Conservation (phyloP, 2,888 invertebrate genomes). For the Yponomeuta plumbellus region DNA sequence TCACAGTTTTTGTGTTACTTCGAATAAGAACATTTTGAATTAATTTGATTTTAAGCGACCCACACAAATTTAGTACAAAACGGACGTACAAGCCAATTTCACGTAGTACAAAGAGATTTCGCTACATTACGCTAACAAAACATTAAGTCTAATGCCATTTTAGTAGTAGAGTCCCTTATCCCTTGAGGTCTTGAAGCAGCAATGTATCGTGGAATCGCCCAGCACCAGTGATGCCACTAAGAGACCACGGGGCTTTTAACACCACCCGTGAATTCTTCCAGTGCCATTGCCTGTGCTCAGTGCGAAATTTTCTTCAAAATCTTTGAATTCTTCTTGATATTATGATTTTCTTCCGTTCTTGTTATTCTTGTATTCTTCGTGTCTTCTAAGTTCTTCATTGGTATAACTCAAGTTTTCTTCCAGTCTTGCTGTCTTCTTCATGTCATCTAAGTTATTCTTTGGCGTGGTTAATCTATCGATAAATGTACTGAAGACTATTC, state of each 20-base stretch:
- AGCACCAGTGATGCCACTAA: constrained; percentile 82
- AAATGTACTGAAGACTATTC: too few relatives aligned
- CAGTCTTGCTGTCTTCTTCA: constrained; percentile 12
- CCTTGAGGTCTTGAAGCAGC: neutral
- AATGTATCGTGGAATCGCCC: constrained; percentile 44
- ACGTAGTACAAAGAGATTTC: too few relatives aligned
- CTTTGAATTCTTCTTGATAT: constrained; percentile 21
- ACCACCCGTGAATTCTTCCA: constrained; percentile 91
- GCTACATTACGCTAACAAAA: too few relatives aligned
- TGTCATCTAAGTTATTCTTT: constrained; percentile 5
- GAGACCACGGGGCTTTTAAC: constrained; percentile 80
- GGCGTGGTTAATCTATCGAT: too few relatives aligned
- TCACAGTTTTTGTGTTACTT: too few relatives aligned
- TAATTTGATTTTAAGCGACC: too few relatives aligned
- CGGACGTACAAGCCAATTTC: too few relatives aligned
- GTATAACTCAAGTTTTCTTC: neutral
- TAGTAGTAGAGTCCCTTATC: neutral
- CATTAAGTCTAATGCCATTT: too few relatives aligned
- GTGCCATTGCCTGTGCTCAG: constrained; percentile 86
- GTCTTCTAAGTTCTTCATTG: constrained; percentile 17
- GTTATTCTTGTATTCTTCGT: constrained; percentile 16
- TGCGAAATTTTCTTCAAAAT: constrained; percentile 44
- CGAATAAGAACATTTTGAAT: too few relatives aligned
- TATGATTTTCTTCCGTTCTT: constrained; percentile 25
- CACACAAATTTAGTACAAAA: too few relatives aligned